A percentile compares a stretch with the other conserved stretches of the same genome.
Evolutionary conservation across 2,113 vertebrate species (phyloP).

Genomic region (Fregetta grallaria): DNA sequence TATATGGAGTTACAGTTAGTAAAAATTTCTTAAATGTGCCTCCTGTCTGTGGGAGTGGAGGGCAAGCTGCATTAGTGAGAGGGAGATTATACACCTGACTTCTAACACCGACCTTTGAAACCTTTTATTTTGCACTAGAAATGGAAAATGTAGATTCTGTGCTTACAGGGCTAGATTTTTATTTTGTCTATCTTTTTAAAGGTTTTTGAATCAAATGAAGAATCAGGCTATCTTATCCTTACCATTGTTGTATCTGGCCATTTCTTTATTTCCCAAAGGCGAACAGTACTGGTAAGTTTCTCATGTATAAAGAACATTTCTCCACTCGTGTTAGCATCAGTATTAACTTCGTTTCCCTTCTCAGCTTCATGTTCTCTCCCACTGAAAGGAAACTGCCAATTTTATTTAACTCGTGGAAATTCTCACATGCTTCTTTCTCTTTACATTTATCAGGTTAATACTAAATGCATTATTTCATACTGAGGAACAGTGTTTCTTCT

Average conservation of each 20-base stretch:
- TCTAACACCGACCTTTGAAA: neutral
- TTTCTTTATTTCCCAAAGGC: slow-evolving; percentile 83
- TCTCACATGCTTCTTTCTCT: neutral
- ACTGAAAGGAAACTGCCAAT: neutral
- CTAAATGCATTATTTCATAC: neutral
- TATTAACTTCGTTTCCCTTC: neutral
- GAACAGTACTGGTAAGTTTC: slow-evolving; percentile 84
- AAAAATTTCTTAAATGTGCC: neutral
- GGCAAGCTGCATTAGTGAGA: neutral
- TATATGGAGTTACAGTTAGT: neutral
- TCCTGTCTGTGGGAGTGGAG: neutral
- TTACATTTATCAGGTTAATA: neutral
- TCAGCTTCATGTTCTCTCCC: neutral
- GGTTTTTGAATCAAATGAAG: slow-evolving; percentile 80
- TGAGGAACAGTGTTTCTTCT: neutral
- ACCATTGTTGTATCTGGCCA: slow-evolving; percentile 84
- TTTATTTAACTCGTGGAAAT: neutral
- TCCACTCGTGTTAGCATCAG: neutral
- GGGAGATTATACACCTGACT: neutral
- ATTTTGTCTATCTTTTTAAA: slow-evolving; percentile 46
- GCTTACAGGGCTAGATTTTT: neutral
- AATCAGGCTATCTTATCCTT: slow-evolving; percentile 76
- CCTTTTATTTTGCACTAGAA: neutral
- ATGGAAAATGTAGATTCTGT: neutral
- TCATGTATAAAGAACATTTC: neutral